Evolutionary conservation across 2,113 vertebrate species (phyloP).

Genomic region (Coptodon rendalli): DNA sequence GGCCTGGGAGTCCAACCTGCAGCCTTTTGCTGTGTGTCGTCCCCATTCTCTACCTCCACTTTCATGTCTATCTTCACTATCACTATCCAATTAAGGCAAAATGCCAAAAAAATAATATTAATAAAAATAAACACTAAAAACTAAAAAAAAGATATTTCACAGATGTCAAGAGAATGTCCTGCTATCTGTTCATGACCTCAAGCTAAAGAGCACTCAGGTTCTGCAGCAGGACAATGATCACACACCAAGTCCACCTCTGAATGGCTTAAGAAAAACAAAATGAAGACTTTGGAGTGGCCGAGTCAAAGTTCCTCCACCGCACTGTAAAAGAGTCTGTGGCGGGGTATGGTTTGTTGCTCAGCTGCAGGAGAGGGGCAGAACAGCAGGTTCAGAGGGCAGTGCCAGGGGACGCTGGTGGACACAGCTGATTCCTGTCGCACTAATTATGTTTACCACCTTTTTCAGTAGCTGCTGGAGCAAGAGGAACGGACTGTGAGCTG

Average conservation of each 20-base stretch:
- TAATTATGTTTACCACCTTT: neutral
- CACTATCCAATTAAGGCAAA: neutral
- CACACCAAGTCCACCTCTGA: neutral
- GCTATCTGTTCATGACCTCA: neutral
- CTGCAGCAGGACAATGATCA: neutral
- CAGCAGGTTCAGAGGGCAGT: neutral
- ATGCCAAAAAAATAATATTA: neutral
- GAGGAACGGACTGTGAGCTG: neutral
- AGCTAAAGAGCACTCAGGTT: neutral
- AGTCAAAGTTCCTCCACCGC: neutral
- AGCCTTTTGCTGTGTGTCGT: neutral
- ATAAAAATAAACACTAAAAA: neutral
- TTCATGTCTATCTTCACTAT: neutral
- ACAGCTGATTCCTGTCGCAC: neutral
- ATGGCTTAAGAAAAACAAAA: neutral
- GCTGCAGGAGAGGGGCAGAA: neutral
- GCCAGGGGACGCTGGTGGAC: neutral
- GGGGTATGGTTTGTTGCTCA: neutral
- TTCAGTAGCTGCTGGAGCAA: neutral
- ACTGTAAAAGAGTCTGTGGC: neutral
- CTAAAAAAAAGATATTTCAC: neutral
- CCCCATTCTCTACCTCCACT: neutral
- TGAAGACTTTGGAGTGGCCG: neutral
- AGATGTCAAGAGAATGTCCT: neutral
- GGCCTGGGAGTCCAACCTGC: neutral